Evolutionary conservation across 2,888 invertebrate species (phyloP), one percentile per base, ranked within the genome.

Genomic region (Ophioninae sp.): DNA sequence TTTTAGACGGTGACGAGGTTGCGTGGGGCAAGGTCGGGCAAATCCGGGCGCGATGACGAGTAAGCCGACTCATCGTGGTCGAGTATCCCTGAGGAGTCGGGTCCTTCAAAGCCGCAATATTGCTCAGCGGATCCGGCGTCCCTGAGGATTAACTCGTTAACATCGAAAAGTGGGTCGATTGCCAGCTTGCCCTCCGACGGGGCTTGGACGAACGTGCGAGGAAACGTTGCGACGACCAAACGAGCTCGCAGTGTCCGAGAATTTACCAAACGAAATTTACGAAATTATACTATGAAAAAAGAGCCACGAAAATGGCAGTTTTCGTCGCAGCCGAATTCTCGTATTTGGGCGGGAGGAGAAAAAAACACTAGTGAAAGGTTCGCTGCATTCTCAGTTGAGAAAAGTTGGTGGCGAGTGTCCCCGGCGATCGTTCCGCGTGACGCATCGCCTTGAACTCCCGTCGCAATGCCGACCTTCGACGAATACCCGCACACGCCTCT

Each of bases 331-430:
- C 13, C 13, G 6, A 10, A 50, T 6, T 17, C 50, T 50, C 17
- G 17, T 50, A 50, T 50, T 6, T 50, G 30, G 30, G 30, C 3
- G 30, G 30, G 30, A 2, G 50, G 13, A 10, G 5, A 50, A 17
- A 10, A 50, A 50, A 50, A 50, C 0, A 50, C 13, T 0, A 13
- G 50, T 17, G 50, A 50, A 17, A 50, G 3, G 50, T 17, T 50
- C 17, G 50, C 50, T 50, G 50, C 17, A 17, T 17, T 17, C 50
- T 50, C 50, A 17, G 50, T 50, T 50, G 50, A 17, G 50, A 50
- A 50, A 50, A 50, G 50, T 50, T 50, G 50, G 5, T 17, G 8
- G 30, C 73, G 30, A 50, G 65, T 59, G 69, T 59, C 41, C 65
- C 50, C 41, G 39, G 23, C 37, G 65, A 23, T 23, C 50, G 50